Percentiles rank a stretch among this genome's conserved stretches.
Conservation (phyloP, 2,113 vertebrate genomes). For the Notothenia coriiceps region DNA sequence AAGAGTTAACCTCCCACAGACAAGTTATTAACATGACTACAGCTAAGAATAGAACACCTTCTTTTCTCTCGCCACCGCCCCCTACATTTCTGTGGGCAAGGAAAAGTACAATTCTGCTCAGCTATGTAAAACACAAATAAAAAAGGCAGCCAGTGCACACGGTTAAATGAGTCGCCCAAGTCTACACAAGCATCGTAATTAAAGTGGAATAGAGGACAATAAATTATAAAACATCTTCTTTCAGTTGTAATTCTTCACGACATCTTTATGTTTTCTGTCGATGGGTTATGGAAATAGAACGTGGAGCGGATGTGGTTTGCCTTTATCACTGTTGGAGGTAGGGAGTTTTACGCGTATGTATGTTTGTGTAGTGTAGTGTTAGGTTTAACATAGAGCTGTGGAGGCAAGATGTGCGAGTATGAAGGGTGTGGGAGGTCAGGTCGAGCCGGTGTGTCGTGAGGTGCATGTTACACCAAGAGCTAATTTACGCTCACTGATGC, state of each 20-base stretch:
- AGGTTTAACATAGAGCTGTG: slow-evolving; percentile 36
- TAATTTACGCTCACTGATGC: slow-evolving; percentile 63
- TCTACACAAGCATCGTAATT: slow-evolving; percentile 61
- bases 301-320: slow-evolving; percentile 41
- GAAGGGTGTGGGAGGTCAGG: slow-evolving; percentile 55
- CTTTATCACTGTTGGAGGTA: slow-evolving; percentile 31
- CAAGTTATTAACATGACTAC: slow-evolving; percentile 68
- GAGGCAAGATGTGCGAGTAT: slow-evolving; percentile 41
- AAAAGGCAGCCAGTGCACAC: slow-evolving; percentile 9
- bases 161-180: slow-evolving; percentile 41
- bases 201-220: slow-evolving; percentile 59
- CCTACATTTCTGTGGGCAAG: slow-evolving; percentile 24
- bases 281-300: slow-evolving; percentile 58
- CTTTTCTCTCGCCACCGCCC: not conserved
- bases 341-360: slow-evolving; percentile 5
- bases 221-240: slow-evolving; percentile 62
- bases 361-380: slow-evolving; percentile 42
- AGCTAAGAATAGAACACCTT: slow-evolving; percentile 61
- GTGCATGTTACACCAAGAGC: slow-evolving; percentile 13
- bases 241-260: slow-evolving; percentile 63
- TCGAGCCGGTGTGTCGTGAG: slow-evolving; percentile 32
- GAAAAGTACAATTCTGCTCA: slow-evolving; percentile 53
- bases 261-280: slow-evolving; percentile 61
- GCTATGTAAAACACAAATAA: slow-evolving; percentile 69
- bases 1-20: slow-evolving; percentile 51